phyloP scores from a whole-genome alignment of 2,797 vertebrate genomes.

The Brotula barbata region DNA sequence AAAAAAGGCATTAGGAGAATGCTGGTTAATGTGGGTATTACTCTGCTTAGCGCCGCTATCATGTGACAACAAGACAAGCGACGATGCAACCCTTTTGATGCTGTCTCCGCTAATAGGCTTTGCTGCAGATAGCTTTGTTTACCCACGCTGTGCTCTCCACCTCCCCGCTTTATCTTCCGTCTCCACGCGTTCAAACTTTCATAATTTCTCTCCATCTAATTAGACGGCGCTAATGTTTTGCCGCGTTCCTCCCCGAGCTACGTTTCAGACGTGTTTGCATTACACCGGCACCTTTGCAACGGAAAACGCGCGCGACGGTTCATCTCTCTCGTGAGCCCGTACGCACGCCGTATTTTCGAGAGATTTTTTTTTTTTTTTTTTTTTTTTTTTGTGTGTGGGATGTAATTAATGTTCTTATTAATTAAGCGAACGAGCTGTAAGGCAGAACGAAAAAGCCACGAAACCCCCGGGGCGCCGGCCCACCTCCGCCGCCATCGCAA shows the following conservation, averaged over 20 bases:
- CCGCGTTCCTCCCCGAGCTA: conserved; percentile 58
- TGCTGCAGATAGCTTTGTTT: conserved; percentile 66
- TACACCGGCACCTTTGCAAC: conserved; percentile 63
- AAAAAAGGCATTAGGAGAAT: conserved; percentile 75
- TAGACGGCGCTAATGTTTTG: conserved; percentile 67
- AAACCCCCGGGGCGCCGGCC: conserved; percentile 44
- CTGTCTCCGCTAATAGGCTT: conserved; percentile 59
- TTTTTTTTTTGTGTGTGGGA: too few relatives aligned
- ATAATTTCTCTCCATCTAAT: conserved; percentile 68
- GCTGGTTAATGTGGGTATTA: conserved; percentile 79
- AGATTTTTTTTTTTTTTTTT: too few relatives aligned
- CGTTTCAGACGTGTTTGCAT: conserved; percentile 58
- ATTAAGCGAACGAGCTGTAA: conserved; percentile 64
- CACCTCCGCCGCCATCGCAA: conserved; percentile 48
- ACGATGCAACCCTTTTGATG: conserved; percentile 68
- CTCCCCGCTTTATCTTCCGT: conserved; percentile 53
- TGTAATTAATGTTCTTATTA: conserved; percentile 78
- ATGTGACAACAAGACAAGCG: conserved; percentile 70
- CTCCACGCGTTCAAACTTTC: conserved; percentile 48
- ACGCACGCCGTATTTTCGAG: neutral
- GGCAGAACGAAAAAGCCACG: conserved; percentile 62
- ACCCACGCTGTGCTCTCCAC: conserved; percentile 46
- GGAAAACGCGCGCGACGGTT: conserved; percentile 53
- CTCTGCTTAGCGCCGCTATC: conserved; percentile 71
- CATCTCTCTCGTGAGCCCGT: conserved; percentile 44